Conservation (phyloP, 2,797 vertebrate genomes). For the Odontamblyopus rebecca region DNA sequence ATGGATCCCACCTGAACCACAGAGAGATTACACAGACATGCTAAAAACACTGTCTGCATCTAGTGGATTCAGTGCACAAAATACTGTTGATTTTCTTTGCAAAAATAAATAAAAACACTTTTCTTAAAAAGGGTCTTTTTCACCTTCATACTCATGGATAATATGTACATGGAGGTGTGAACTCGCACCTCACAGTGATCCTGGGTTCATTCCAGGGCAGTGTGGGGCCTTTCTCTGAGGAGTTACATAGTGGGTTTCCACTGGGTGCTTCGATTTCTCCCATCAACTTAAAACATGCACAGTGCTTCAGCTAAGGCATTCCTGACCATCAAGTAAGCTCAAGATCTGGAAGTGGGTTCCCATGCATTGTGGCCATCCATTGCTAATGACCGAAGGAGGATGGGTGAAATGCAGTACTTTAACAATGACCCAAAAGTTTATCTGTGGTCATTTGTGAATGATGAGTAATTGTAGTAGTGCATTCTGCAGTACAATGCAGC, state of each 20-base stretch:
- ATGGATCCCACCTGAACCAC: neutral
- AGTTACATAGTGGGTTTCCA: neutral
- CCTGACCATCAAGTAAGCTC: neutral
- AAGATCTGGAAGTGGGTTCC: neutral
- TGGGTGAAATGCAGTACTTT: neutral
- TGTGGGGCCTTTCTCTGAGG: neutral
- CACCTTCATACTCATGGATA: neutral
- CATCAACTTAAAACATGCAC: neutral
- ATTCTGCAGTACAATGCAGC: constrained; percentile 10
- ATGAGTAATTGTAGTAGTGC: neutral
- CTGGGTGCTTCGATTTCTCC: neutral
- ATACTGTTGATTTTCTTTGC: neutral
- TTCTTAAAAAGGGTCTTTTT: too few relatives aligned
- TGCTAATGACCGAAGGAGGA: neutral
- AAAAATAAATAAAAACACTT: neutral
- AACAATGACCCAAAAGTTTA: neutral
- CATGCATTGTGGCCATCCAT: neutral
- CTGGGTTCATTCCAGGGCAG: neutral
- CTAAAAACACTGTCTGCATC: too few relatives aligned
- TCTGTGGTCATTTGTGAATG: neutral
- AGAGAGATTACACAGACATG: too few relatives aligned
- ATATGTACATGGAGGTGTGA: neutral
- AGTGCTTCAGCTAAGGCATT: too few relatives aligned
- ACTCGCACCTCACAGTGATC: neutral
- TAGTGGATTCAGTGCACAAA: too few relatives aligned